These are phyloP conservation scores for Pogonocichla stellata DNA, from an alignment of 2,113 vertebrate species.

Conservation along the genomic window DNA sequence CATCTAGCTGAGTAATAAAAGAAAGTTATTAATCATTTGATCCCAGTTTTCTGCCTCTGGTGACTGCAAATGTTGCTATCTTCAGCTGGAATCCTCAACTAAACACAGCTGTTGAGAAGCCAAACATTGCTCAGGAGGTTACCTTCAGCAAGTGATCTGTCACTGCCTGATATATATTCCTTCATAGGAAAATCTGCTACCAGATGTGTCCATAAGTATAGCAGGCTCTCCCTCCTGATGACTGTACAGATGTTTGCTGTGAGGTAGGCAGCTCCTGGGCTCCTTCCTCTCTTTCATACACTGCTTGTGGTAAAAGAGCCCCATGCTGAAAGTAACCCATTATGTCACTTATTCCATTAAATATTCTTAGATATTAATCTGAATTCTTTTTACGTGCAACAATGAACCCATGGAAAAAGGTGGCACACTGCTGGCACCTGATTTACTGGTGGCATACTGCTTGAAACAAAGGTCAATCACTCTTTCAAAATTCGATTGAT, in stretches of 20 bases:
- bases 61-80: constrained; percentile 1
- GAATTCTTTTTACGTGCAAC: background rate
- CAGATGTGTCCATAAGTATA: background rate
- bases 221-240: background rate
- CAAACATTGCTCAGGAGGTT: constrained; percentile 15
- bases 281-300: background rate
- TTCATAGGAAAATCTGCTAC: background rate
- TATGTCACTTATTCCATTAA: background rate
- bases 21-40: constrained; percentile 1
- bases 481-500: background rate
- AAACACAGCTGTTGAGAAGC: constrained; percentile 23
- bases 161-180: background rate
- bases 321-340: background rate
- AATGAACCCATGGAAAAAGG: background rate
- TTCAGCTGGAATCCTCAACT: constrained; percentile 37
- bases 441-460: background rate
- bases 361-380: background rate
- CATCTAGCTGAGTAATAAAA: background rate
- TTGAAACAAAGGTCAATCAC: background rate
- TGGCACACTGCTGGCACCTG: background rate
- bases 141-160: constrained; percentile 15
- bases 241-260: background rate
- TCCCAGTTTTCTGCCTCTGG: background rate
- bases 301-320: background rate
- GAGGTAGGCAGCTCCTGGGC: background rate